Base-by-base conservation (phyloP, 2,888 invertebrate genomes). In the Charanyca ferruginea region DNA sequence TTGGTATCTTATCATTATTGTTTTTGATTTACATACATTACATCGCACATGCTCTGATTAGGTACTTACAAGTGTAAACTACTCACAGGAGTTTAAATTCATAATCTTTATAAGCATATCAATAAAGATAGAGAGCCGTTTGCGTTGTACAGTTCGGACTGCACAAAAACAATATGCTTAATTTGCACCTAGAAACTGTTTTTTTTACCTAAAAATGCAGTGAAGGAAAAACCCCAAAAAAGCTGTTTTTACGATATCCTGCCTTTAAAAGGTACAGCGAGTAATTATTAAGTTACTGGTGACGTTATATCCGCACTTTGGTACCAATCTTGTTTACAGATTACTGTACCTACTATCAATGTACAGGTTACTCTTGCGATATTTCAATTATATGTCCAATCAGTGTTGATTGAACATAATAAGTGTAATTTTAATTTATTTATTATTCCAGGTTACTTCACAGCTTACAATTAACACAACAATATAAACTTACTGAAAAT, bases 171-270 rank as follows among this genome's bases (percentile, higher is more conserved):
- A n/a, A n/a, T n/a, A 22, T 58, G 18, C 47, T 49, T 45, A 38
- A 1, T n/a, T 49, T 49, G 62, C 22, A 48, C 6, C 13, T 45
- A 67, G 16, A 38, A 38, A 62, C 73, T 58, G 23, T 35, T 59
- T 16, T 32, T 59, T 58, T 66, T 35, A 18, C 62, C 42, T 59
- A 22, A 45, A 58, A 55, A 32, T 51, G 41, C 18, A 48, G 32
- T 61, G 0, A 2, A 49, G 47, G 62, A 51, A 73, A 72, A 67
- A 25, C 54, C 58, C 54, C 58, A 9, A 73, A 66, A n/a, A 68
- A 47, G 51, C 25, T 5, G 61, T 61, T 53, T 59, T 61, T 58
- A 42, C 18, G 38, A 54, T 11, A 73, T 42, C 18, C 16, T 42
- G 7, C 20, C n/a, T 48, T 22, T 49, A 54, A 35, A 45, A 28